Evolutionary conservation across 2,888 invertebrate species (phyloP), one percentile per base, ranked within the genome.

Genomic region (Himalopsyche japonica): DNA sequence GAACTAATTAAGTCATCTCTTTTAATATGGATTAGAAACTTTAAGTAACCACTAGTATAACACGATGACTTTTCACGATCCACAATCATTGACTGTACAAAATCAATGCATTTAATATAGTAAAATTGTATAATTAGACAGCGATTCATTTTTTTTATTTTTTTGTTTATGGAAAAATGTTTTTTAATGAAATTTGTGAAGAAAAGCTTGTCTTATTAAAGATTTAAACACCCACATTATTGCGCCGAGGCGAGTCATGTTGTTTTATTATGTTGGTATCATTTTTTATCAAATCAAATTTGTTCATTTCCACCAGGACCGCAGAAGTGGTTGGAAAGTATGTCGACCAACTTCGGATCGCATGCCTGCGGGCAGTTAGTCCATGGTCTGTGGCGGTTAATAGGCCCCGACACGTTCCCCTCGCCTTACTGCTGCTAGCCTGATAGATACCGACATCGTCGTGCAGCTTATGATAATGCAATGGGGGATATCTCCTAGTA

Each of bases 281-380:
- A 57, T 57, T 57, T 57, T 57, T 57, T 57, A 57, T 57, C 57
- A 57, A 57, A 57, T 57, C 57, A 57, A 57, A 57, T 57, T 57
- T 57, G 57, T 57, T 57, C 57, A 57, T 57, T 57, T 57, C 57
- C 24, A 57, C 57, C 57, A 57, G 57, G 57, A 57, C n/a, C 57
- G 57, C 57, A 57, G 57, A 57, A 57, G 57, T 57, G 7, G 57
- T 8, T 57, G 24, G n/a, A 57, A 57, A 57, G 57, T 24, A 57
- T 57, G 57, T 27, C 12, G 27, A n/a, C n/a, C 15, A 70, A 37
- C 32, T 43, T 70, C 43, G 18, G 82, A 76, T 86, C 57, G 82
- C 86, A 82, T 86, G 82, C 78, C 79, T 64, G 48, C 20, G 18
- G 82, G 86, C 80, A 84, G 84, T 84, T 86, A 79, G 81, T 84